phyloP scores from a whole-genome alignment of 2,113 vertebrate species.

The Tetraodon nigroviridis region DNA sequence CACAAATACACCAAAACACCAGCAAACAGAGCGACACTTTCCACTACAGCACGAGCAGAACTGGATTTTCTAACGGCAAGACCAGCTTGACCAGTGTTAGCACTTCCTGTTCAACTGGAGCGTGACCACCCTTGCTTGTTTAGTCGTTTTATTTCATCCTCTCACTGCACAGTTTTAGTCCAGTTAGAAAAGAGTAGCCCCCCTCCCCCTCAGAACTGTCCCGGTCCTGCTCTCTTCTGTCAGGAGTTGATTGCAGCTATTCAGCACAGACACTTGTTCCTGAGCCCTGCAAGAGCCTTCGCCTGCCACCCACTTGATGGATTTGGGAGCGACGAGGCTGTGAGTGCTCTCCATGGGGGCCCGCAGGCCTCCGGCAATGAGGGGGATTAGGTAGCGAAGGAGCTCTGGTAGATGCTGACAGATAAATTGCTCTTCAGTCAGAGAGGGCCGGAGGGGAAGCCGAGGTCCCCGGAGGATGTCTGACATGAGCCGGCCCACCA shows the following conservation, averaged over 20 bases:
- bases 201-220: conserved; percentile 5
- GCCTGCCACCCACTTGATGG: conserved; percentile 49
- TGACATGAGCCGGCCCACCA: conserved; percentile 62
- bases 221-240: conserved; percentile 40
- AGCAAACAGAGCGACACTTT: background rate
- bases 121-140: background rate
- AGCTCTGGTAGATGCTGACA: conserved; percentile 68
- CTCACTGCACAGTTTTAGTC: background rate
- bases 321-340: conserved; percentile 43
- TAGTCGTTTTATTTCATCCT: too few relatives aligned
- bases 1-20: background rate
- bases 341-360: conserved; percentile 51
- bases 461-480: conserved; percentile 57
- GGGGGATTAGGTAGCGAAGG: conserved; percentile 65
- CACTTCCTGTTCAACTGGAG: background rate
- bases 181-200: conserved; percentile 8
- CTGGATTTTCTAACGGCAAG: background rate
- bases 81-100: background rate
- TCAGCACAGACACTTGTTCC: conserved; percentile 56
- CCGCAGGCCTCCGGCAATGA: conserved; percentile 45
- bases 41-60: background rate
- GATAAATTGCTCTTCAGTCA: conserved; percentile 74
- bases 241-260: conserved; percentile 38
- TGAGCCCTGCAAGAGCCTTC: conserved; percentile 50
- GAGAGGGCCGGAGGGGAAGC: conserved; percentile 60